Base-by-base conservation (phyloP, 2,113 vertebrate species). In the Butorides virescens region DNA sequence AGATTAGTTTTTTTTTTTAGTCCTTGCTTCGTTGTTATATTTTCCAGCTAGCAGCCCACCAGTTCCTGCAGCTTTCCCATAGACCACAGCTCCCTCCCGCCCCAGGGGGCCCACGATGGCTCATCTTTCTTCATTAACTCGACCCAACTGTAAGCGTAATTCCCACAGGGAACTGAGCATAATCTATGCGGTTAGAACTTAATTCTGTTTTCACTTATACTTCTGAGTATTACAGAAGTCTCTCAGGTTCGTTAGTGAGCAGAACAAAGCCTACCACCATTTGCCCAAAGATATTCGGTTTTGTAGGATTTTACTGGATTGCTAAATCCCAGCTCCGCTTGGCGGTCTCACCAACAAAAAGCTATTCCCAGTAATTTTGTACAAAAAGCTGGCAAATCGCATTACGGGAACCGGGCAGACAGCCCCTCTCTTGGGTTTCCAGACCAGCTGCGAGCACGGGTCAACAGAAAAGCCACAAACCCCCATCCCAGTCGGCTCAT, bases 361-460 rank as follows among this genome's bases (percentile, higher is more conserved):
- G 7, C 13, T 25, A 8, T 27, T 67, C 20, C 52, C 23, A 12
- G 13, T 34, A 70, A 13, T 26, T 83, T 25, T 52, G 6, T 37
- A 30, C 11, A n/a, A 30, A 68, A 65, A 62, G 39, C 34, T 83
- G 22, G 13, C 49, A 36, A 83, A 34, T 11, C 46, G 25, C 37
- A 68, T 8, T 25, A 13, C 29, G 61, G 53, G 49, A 44, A 73
- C 1, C 5, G 63, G 42, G 20, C 32, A 61, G 52, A 37, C 2
- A 20, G 44, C 10, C 17, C 17, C 12, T 52, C 39, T 26, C 34
- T 7, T 46, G 14, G 15, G 17, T 49, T 82, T 39, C 66, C 56
- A 49, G 34, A 42, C 3, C 37, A 49, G 53, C 9, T 0, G 0
- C 34, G 13, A 59, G 13, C 26, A 25, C 0, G 7, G 23, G 34